These are phyloP conservation scores for Selene dorsalis DNA, from an alignment of 2,797 vertebrate genomes.

Conservation along the genomic window DNA sequence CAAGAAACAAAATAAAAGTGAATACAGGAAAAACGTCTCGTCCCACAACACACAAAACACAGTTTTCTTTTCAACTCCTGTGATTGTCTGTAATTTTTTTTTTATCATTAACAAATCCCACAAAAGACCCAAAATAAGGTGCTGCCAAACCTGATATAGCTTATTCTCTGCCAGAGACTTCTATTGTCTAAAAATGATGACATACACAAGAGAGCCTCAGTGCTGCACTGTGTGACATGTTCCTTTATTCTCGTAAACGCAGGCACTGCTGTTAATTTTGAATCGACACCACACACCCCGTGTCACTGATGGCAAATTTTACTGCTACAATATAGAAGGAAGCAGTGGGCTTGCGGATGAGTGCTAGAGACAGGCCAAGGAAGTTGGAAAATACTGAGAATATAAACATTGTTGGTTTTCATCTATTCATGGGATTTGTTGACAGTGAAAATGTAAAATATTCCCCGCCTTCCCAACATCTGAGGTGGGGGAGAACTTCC, in stretches of 20 bases:
- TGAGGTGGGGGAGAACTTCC: neutral
- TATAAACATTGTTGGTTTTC: neutral
- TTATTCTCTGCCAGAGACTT: neutral
- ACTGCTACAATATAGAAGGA: neutral
- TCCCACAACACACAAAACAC: neutral
- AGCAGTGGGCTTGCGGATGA: neutral
- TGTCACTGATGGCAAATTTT: neutral
- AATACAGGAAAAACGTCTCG: neutral
- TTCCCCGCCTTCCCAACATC: neutral
- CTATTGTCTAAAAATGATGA: neutral
- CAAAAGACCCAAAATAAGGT: neutral
- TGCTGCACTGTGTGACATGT: neutral
- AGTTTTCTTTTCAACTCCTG: too few species aligned
- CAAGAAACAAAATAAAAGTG: too few species aligned
- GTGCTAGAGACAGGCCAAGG: neutral
- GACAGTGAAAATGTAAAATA: neutral
- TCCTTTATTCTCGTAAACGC: neutral
- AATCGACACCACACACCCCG: neutral
- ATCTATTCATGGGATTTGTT: constrained; percentile 9
- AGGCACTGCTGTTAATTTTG: neutral
- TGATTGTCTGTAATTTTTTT: neutral
- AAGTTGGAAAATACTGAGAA: neutral
- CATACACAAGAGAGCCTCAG: neutral
- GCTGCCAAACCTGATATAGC: neutral
- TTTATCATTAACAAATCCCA: neutral